A percentile compares a stretch with the other conserved stretches of the same genome.
Evolutionary conservation across 64 coral and sea anemone species (phyloP).

Genomic region (Pocillopora verrucosa): DNA sequence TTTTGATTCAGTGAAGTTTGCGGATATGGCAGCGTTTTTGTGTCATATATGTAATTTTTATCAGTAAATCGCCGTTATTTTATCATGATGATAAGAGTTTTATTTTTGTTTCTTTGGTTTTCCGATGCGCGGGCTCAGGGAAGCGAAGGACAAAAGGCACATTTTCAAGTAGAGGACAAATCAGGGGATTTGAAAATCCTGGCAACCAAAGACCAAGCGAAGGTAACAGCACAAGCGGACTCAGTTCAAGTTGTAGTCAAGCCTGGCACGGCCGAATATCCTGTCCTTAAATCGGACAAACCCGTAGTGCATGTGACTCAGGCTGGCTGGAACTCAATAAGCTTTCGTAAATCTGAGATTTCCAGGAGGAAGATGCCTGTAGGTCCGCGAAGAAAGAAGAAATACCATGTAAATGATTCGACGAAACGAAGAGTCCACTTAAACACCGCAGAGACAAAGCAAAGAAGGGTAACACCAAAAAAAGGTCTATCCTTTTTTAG

Average conservation of each 20-base stretch:
- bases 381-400: not conserved
- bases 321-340: slow-evolving; percentile 51
- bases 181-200: slow-evolving; percentile 85
- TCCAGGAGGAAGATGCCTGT: not conserved
- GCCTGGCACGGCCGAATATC: slow-evolving; percentile 79
- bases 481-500: not conserved
- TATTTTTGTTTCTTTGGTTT: not conserved
- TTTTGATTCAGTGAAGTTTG: too few species aligned
- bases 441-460: not conserved
- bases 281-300: slow-evolving; percentile 86
- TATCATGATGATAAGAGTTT: not conserved
- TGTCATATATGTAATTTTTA: too few species aligned
- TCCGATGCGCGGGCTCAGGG: slow-evolving; percentile 2
- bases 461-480: not conserved
- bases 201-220: slow-evolving; percentile 81
- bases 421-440: not conserved
- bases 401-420: not conserved
- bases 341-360: slow-evolving; percentile 48
- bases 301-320: slow-evolving; percentile 79
- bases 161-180: slow-evolving; percentile 95
- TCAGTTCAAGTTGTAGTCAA: slow-evolving; percentile 88
- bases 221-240: slow-evolving; percentile 81
- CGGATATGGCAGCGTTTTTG: too few species aligned
- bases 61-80: not conserved
- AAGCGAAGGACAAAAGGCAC: slow-evolving; percentile 75